A percentile compares a stretch with the other conserved stretches of the same genome.
phyloP scores from a whole-genome alignment of 1,140 invertebrate species.

The Drosophila bocqueti region DNA sequence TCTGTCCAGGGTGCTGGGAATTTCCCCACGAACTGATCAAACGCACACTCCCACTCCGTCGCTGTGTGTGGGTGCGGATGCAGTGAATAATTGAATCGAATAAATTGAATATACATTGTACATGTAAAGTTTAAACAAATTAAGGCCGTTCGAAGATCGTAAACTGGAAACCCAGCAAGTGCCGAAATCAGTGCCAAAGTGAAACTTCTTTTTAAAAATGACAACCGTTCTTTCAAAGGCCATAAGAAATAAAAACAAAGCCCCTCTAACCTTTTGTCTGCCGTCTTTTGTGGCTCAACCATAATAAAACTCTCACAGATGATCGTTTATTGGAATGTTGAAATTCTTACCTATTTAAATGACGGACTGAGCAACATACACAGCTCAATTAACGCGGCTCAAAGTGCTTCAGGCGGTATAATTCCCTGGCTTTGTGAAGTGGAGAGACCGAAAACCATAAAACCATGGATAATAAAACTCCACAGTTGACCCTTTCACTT shows the following conservation, averaged over 20 bases:
- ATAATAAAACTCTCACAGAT: constrained; percentile 12
- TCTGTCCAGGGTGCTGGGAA: too few species aligned
- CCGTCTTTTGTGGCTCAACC: constrained; percentile 10
- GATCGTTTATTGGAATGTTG: constrained; percentile 22
- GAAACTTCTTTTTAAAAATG: constrained; percentile 30
- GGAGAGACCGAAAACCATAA: constrained; percentile 1
- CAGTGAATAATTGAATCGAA: constrained; percentile 20
- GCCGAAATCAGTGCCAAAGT: constrained; percentile 25
- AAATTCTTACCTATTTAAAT: constrained; percentile 17
- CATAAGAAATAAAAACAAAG: constrained; percentile 2
- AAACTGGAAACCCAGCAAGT: constrained; percentile 21
- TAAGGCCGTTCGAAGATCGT: constrained; percentile 20
- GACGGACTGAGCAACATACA: neutral
- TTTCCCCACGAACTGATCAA: constrained; percentile 15
- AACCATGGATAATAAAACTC: constrained; percentile 5
- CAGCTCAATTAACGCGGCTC: constrained; percentile 13
- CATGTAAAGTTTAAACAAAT: constrained; percentile 32
- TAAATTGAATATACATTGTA: constrained; percentile 24
- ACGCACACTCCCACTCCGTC: neutral
- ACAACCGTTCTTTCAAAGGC: constrained; percentile 25
- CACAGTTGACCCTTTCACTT: constrained; percentile 18
- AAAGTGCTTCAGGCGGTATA: neutral
- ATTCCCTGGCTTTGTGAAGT: neutral
- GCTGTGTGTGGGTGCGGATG: constrained; percentile 32
- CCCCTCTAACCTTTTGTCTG: constrained; percentile 9